Evolutionary conservation across 2,888 invertebrate genomes (phyloP).

Genomic region (Palloptera scutellata): DNA sequence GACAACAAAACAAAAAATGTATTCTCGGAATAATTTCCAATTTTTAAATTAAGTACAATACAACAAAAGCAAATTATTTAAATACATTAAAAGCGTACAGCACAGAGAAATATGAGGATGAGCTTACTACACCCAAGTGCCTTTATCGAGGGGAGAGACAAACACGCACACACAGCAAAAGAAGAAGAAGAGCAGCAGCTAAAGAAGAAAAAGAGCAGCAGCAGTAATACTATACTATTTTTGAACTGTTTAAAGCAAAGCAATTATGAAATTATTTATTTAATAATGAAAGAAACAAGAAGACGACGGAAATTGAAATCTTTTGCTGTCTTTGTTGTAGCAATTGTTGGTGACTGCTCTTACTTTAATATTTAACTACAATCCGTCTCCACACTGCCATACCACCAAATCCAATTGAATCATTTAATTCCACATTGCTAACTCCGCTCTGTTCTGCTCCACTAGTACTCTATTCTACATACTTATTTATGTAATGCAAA

Average conservation of each 20-base stretch:
- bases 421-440: neutral
- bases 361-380: neutral
- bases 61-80: slow-evolving; percentile 17
- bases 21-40: slow-evolving; percentile 34
- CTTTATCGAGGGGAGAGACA: no score
- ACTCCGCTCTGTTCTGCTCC: no score
- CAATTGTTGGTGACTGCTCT: neutral
- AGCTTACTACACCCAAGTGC: neutral
- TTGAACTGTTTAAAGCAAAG: slow-evolving; percentile 44
- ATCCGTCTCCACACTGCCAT: no score
- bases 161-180: neutral
- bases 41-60: slow-evolving; percentile 34
- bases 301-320: neutral
- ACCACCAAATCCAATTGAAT: neutral
- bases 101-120: neutral
- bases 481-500: no score
- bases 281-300: slow-evolving; percentile 3
- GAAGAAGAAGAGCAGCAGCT: neutral
- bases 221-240: neutral
- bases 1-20: neutral
- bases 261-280: slow-evolving; percentile 60
- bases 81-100: slow-evolving; percentile 15
- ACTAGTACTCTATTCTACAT: no score
- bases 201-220: neutral
- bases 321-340: neutral